Percentiles rank a stretch among this genome's conserved stretches.
Evolutionary conservation across 92 coral and sea anemone genomes (phyloP).

Genomic region (Metridium senile): DNA sequence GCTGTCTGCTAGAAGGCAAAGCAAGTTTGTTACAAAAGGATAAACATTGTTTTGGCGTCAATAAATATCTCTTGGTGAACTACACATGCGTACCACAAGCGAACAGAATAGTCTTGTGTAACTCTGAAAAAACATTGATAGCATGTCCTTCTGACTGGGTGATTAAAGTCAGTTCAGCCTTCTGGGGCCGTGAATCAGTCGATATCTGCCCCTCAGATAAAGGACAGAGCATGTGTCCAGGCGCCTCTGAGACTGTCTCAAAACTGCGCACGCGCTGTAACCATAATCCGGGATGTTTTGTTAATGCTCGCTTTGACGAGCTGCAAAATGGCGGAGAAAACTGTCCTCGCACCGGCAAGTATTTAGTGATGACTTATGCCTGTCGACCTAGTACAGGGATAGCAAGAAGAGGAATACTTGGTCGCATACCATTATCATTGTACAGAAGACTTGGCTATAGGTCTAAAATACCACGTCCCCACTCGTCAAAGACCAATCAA

Average conservation of each 20-base stretch:
- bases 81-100: slow-evolving; percentile 95
- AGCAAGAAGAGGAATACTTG: slow-evolving; percentile 82
- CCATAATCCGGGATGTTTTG: slow-evolving; percentile 66
- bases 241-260: slow-evolving; percentile 88
- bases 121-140: slow-evolving; percentile 75
- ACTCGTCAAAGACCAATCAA: neutral
- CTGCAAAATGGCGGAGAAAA: slow-evolving; percentile 88
- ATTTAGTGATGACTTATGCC: slow-evolving; percentile 69
- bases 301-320: slow-evolving; percentile 64
- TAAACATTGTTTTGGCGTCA: slow-evolving; percentile 88
- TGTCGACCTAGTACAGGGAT: slow-evolving; percentile 72
- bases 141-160: slow-evolving; percentile 94
- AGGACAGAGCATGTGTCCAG: slow-evolving; percentile 61
- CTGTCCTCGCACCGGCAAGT: slow-evolving; percentile 76
- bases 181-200: slow-evolving; percentile 76
- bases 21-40: slow-evolving; percentile 80
- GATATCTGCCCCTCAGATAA: slow-evolving; percentile 70
- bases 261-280: slow-evolving; percentile 79
- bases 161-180: slow-evolving; percentile 83
- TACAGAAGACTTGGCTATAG: slow-evolving; percentile 66
- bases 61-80: slow-evolving; percentile 82
- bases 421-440: slow-evolving; percentile 78
- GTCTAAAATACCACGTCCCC: slow-evolving; percentile 62
- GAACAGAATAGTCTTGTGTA: slow-evolving; percentile 80
- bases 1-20: slow-evolving; percentile 88